Base-by-base conservation (phyloP, 2,888 invertebrate genomes). In the Rhorus exstirpatorius region DNA sequence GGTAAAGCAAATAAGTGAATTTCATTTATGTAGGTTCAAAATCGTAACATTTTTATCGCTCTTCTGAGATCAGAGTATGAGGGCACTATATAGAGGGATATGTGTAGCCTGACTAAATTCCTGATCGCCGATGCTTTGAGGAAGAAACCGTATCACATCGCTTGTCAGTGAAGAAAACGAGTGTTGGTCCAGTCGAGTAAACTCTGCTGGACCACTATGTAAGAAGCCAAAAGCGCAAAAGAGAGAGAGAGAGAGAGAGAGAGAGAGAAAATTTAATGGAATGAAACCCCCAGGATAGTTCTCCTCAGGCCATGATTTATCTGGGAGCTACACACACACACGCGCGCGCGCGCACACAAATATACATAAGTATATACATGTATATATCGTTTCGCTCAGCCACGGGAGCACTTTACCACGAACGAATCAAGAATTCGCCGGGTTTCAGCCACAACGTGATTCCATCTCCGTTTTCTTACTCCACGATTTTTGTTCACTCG, bases 371-470 rank as follows among this genome's bases (percentile, higher is more conserved):
- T 65, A 4, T 26, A 19, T 49, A 4, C 17, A 17, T 65, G 12
- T 49, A 14, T 51, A 1, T 10, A 6, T 21, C 31, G 7, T n/a
- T 19, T 31, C 17, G 17, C 24, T 21, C 21, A 12, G 21, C 21
- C 3, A 53, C 53, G 58, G 63, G 46, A 63, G 26, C 51, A 60
- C 55, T 51, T 79, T 65, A 63, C 83, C 74, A 65, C 83, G 80
- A 79, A 80, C 60, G 83, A 76, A 83, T 84, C 79, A 79, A 84
- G 77, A 84, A 83, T 79, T 83, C 81, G 83, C 79, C 63, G 71
- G 49, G 78, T 65, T 75, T 81, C 55, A 67, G 72, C 79, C 79
- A 58, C 68, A 76, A 72, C 71, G 67, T 74, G 67, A 81, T 81
- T 72, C 61, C 65, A 74, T 81, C 53, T 44, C 78, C 68, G 38